These are phyloP conservation scores for Camelus bactrianus DNA, from an alignment of 2,113 vertebrate genomes.

Conservation along the genomic window DNA sequence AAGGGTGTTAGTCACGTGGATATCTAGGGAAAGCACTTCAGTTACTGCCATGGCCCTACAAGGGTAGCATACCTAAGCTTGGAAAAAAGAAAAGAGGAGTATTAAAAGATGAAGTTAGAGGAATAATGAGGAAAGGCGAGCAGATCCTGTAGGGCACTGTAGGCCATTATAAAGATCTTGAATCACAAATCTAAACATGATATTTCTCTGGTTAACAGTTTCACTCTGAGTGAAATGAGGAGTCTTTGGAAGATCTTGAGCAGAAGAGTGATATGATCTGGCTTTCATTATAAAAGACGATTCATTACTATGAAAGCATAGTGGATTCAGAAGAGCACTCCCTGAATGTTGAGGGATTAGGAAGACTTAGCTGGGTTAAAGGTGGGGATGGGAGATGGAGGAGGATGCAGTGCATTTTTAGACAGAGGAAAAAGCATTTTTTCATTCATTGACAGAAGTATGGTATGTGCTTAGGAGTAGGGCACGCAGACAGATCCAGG, in stretches of 20 bases:
- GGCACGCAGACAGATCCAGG: neutral
- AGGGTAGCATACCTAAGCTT: neutral
- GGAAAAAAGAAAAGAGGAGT: neutral
- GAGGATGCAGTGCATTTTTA: neutral
- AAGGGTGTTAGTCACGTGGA: neutral
- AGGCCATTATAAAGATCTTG: neutral
- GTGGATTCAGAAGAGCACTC: neutral
- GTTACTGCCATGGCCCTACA: neutral
- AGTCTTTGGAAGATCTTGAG: neutral
- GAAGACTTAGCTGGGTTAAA: neutral
- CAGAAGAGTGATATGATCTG: neutral
- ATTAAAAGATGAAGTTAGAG: neutral
- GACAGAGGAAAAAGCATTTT: neutral
- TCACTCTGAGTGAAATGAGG: neutral
- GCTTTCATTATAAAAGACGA: neutral
- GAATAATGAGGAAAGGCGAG: neutral
- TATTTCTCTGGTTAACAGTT: neutral
- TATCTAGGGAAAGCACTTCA: neutral
- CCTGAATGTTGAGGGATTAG: neutral
- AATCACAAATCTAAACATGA: neutral
- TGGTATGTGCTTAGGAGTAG: neutral
- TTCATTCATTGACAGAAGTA: neutral
- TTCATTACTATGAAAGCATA: neutral
- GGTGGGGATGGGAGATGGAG: neutral
- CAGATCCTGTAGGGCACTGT: too few species aligned